phyloP scores from a whole-genome alignment of 2,113 vertebrate genomes.

The Capra hircus region DNA sequence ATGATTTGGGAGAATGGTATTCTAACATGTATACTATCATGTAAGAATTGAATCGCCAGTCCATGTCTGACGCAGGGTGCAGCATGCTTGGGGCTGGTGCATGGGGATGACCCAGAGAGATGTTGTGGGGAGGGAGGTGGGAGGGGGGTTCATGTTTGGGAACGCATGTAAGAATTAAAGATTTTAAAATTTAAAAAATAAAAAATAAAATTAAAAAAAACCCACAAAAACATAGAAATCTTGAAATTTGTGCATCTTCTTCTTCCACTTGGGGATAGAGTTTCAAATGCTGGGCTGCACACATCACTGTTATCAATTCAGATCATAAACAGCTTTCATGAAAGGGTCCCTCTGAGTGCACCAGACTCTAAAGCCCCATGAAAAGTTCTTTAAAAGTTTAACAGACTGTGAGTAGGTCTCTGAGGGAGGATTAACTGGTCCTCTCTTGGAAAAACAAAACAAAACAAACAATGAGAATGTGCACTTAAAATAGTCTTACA shows the following conservation, averaged over 20 bases:
- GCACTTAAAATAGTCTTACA: not conserved
- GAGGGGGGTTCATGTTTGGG: no score
- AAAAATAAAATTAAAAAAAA: no score
- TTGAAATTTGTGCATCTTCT: not conserved
- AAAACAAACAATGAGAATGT: not conserved
- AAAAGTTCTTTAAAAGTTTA: conserved; percentile 10
- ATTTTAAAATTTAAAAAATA: no score
- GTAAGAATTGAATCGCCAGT: no score
- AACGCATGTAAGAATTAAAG: no score
- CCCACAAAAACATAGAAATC: not conserved
- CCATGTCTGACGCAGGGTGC: no score
- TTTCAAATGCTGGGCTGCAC: not conserved
- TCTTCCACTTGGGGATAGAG: not conserved
- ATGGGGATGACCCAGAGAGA: no score
- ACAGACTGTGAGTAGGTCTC: not conserved
- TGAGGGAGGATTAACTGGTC: not conserved
- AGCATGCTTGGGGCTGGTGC: no score
- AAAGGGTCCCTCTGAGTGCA: not conserved
- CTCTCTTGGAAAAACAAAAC: not conserved
- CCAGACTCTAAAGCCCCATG: not conserved
- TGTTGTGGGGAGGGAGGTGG: no score
- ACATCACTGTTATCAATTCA: not conserved
- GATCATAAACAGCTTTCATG: not conserved
- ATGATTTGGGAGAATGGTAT: no score
- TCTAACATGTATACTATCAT: no score